Evolutionary conservation across 2,113 vertebrate species (phyloP).

Genomic region (Eudyptes chrysolophus): DNA sequence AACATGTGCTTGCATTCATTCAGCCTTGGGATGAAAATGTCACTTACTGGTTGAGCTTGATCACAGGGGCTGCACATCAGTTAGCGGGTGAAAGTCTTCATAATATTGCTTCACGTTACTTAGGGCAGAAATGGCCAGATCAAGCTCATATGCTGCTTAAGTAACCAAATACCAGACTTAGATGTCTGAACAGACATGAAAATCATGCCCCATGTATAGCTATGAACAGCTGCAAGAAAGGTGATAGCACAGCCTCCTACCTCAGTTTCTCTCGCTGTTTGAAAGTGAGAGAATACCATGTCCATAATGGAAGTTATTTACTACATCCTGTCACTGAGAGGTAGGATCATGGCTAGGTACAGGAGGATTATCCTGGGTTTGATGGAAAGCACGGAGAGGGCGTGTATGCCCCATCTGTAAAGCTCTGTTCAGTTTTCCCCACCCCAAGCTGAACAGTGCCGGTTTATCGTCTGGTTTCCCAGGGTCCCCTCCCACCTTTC

Average conservation of each 20-base stretch:
- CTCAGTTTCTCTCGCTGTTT: not conserved
- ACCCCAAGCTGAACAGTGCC: not conserved
- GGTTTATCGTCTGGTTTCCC: not conserved
- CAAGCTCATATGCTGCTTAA: not conserved
- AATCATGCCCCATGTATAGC: not conserved
- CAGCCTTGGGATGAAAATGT: not conserved
- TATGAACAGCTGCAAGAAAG: not conserved
- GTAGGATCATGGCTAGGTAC: no score
- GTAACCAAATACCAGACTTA: not conserved
- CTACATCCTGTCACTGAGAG: not conserved
- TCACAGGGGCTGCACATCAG: not conserved
- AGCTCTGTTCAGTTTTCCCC: not conserved
- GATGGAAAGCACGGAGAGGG: not conserved
- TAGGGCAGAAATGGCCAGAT: not conserved
- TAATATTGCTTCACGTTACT: not conserved
- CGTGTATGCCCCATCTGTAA: not conserved
- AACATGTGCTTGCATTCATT: not conserved
- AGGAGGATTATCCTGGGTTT: not conserved
- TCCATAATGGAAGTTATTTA: not conserved
- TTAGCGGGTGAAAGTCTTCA: not conserved
- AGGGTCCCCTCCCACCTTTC: not conserved
- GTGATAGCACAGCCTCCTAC: not conserved
- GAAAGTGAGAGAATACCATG: not conserved
- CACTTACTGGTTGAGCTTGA: not conserved
- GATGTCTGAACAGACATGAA: not conserved